Base-by-base conservation (phyloP, 2,888 invertebrate genomes). In the Protodeltote pygarga region DNA sequence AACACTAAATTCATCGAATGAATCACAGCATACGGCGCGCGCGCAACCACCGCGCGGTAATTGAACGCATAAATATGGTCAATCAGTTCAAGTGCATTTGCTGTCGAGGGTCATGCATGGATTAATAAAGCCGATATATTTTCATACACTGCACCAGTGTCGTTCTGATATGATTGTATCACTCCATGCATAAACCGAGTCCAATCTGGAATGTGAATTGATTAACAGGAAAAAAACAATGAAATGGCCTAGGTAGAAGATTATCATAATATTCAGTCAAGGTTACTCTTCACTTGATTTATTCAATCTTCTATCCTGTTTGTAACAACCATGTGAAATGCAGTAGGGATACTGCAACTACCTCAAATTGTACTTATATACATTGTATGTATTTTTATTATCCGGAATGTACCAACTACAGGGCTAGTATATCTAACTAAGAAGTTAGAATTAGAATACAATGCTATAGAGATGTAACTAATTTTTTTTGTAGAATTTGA, bases 11-110 rank as follows among this genome's bases (percentile, higher is more conserved):
- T 42, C 27, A 49, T 27, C 29, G 29, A 29, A 63, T 79, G 81
- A 82, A 76, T 81, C 78, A 77, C 65, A 16, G 65, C 41, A 44
- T 9, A 46, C 44, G 55, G 62, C 64, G 57, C 61, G 19, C 54
- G 71, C 67, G 63, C 65, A 55, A 46, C 54, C 59, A 50, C 48
- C 58, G 49, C 49, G 65, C 68, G 53, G 68, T 75, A 81, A 81
- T 83, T 82, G 82, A 77, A 66, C 71, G 61, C 72, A 71, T 74
- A 72, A n/a, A 81, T 83, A 85, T 84, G 84, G 81, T 79, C 88
- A 88, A 88, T 88, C 83, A 85, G 87, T 85, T 89, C 89, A 89
- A 89, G 88, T 86, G 85, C 83, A 75, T 72, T 54, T 45, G 54
- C 69, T 55, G 72, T 57, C 61, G 68, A 41, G 74, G 85, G 84